Percentiles rank a stretch among this genome's conserved stretches.
Evolutionary conservation across 2,888 invertebrate species (phyloP).

Genomic region (Camponotus fellah): DNA sequence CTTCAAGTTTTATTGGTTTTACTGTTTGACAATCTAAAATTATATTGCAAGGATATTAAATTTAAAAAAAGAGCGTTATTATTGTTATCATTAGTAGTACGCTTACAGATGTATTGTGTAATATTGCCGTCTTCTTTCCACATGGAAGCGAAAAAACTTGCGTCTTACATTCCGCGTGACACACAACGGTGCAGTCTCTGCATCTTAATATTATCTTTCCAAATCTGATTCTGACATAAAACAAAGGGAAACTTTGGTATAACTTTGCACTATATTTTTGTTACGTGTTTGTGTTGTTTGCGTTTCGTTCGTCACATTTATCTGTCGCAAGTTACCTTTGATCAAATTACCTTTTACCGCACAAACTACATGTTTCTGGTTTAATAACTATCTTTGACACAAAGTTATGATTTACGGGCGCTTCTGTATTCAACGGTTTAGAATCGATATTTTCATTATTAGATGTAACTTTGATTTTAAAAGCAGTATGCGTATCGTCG

Average conservation of each 20-base stretch:
- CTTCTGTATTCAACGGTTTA: slow-evolving; percentile 78
- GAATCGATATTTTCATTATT: slow-evolving; percentile 80
- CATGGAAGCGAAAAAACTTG: slow-evolving; percentile 93
- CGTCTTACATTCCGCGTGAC: slow-evolving; percentile 95
- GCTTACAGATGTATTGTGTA: slow-evolving; percentile 87
- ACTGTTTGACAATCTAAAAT: neutral
- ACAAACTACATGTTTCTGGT: slow-evolving; percentile 93
- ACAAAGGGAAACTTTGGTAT: neutral
- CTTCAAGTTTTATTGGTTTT: neutral
- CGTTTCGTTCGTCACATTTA: too few relatives aligned
- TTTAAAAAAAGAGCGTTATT: neutral
- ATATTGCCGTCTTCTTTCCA: slow-evolving; percentile 89
- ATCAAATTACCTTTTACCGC: slow-evolving; percentile 89
- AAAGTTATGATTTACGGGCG: slow-evolving; percentile 89
- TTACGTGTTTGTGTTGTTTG: neutral
- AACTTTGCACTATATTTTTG: neutral
- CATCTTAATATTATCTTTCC: slow-evolving; percentile 94
- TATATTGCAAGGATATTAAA: neutral
- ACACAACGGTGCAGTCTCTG: slow-evolving; percentile 93
- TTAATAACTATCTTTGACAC: slow-evolving; percentile 92
- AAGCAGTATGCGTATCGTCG: slow-evolving; percentile 90
- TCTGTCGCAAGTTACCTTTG: neutral
- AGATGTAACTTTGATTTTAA: slow-evolving; percentile 90
- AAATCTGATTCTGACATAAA: slow-evolving; percentile 91
- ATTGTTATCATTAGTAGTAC: slow-evolving; percentile 26